Percentiles rank a stretch among this genome's conserved stretches.
These are phyloP conservation scores for Coptodon bakossiorum DNA, from an alignment of 2,113 vertebrate genomes.

Conservation along the genomic window DNA sequence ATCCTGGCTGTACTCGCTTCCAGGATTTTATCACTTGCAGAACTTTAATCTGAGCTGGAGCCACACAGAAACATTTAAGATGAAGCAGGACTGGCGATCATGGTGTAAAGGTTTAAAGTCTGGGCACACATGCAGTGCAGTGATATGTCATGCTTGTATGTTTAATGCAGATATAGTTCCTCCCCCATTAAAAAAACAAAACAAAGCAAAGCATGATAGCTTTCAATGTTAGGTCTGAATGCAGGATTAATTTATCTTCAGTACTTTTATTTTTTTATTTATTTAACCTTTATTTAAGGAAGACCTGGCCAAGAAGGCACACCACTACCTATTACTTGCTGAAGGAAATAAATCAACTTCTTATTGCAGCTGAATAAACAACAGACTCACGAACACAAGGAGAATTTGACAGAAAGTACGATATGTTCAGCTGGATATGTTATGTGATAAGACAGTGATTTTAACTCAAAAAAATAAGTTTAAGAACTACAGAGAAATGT, in stretches of 20 bases:
- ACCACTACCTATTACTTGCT: not conserved
- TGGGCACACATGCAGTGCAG: not conserved
- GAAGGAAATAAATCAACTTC: not conserved
- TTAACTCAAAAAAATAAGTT: not conserved
- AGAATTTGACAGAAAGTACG: not conserved
- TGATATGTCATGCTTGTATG: too few species aligned
- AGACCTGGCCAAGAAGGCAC: not conserved
- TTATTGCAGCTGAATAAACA: not conserved
- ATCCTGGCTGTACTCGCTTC: not conserved
- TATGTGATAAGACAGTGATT: not conserved
- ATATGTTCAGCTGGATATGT: not conserved
- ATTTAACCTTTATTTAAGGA: too few species aligned
- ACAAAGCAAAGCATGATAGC: too few species aligned
- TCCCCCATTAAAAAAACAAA: too few species aligned
- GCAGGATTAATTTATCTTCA: not conserved
- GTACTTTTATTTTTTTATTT: not conserved
- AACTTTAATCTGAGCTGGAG: not conserved
- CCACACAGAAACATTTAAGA: not conserved
- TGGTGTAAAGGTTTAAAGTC: not conserved
- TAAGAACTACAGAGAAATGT: not conserved
- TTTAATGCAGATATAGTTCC: too few species aligned
- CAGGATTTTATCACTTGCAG: not conserved
- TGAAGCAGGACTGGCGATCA: not conserved
- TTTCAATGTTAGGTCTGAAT: too few species aligned
- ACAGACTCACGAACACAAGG: not conserved